Conservation (phyloP, 1,140 invertebrate genomes). For the Samia ricini region DNA sequence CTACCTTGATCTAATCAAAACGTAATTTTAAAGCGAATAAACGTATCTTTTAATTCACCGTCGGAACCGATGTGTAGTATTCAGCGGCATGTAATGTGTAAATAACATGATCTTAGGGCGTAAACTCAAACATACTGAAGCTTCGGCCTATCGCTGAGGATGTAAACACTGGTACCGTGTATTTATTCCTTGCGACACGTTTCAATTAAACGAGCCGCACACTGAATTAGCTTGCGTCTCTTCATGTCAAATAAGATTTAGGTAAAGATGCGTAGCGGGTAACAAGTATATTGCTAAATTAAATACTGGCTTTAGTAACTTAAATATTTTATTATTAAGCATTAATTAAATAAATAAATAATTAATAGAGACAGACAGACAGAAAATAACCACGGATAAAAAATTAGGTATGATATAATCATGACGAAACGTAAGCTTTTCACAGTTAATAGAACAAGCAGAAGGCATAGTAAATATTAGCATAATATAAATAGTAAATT, state of each 20-base stretch:
- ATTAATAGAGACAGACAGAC: no score
- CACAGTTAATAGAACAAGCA: no score
- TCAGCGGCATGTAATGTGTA: neutral
- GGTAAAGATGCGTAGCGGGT: slow-evolving; percentile 1
- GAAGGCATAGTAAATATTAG: no score
- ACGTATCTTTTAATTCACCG: neutral
- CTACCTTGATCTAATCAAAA: no score
- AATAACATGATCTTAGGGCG: neutral
- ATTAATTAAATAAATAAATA: neutral
- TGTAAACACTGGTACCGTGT: slow-evolving; percentile 8
- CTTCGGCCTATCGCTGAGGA: neutral
- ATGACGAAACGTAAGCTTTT: no score
- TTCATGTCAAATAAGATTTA: slow-evolving; percentile 10
- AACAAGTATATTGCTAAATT: neutral
- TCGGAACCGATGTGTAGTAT: neutral
- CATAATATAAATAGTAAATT: no score
- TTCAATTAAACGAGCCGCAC: slow-evolving; percentile 2
- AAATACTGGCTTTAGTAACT: neutral
- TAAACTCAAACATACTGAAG: neutral
- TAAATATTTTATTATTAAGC: neutral
- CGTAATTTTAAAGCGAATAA: no score
- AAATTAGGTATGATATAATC: no score
- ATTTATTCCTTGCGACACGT: slow-evolving; percentile 11
- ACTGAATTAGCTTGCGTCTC: slow-evolving; percentile 9
- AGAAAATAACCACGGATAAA: no score